phyloP scores from a whole-genome alignment of 2,888 invertebrate species.

The Aquatica leii region DNA sequence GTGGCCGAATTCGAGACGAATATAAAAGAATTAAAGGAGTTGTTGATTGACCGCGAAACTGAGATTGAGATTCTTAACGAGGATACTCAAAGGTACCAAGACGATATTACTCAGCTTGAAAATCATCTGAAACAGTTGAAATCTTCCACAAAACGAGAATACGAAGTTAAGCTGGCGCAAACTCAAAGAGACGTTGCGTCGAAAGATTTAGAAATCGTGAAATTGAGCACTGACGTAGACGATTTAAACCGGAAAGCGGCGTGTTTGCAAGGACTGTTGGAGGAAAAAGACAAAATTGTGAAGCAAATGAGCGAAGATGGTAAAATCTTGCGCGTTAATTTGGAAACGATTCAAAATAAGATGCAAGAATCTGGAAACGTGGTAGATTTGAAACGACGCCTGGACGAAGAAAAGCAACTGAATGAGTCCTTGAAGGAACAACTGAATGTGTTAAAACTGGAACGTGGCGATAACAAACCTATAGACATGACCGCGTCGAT shows the following conservation, averaged over 20 bases:
- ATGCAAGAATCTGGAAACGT: conserved; percentile 67
- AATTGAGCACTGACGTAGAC: conserved; percentile 47
- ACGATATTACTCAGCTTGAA: conserved; percentile 61
- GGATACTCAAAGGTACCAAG: conserved; percentile 63
- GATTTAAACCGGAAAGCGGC: conserved; percentile 65
- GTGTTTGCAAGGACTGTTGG: conserved; percentile 65
- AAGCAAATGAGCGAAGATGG: conserved; percentile 68
- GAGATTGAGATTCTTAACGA: conserved; percentile 66
- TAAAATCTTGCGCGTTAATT: conserved; percentile 64
- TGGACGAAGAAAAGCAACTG: conserved; percentile 64
- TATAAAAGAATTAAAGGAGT: conserved; percentile 51
- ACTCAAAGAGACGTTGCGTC: conserved; percentile 43
- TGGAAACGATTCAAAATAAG: conserved; percentile 63
- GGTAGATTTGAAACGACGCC: conserved; percentile 66
- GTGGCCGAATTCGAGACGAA: conserved; percentile 60
- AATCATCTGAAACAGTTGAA: conserved; percentile 24
- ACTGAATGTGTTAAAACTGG: conserved; percentile 54
- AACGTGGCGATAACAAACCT: conserved; percentile 59
- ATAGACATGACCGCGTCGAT: conserved; percentile 54
- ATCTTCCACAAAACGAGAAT: conserved; percentile 18
- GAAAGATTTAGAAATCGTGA: conserved; percentile 45
- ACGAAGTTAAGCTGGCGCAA: conserved; percentile 38
- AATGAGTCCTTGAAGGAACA: conserved; percentile 57
- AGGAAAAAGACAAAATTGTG: conserved; percentile 67
- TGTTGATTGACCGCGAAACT: conserved; percentile 61